phyloP scores from a whole-genome alignment of 2,113 vertebrate genomes.

The Chiloscyllium plagiosum region DNA sequence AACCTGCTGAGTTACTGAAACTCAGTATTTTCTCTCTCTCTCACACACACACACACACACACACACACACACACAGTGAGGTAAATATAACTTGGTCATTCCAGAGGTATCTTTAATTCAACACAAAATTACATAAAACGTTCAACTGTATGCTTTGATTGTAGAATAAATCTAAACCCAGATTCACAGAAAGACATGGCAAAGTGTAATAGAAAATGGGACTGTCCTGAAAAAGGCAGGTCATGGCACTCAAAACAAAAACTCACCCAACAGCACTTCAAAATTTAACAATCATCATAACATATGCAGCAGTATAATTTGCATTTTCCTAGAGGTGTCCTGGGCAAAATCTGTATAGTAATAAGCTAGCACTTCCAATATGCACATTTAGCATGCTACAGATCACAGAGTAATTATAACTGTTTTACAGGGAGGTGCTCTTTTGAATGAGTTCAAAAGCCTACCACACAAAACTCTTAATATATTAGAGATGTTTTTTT shows the following conservation, averaged over 20 bases:
- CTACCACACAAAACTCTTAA: constrained; percentile 10
- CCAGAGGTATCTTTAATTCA: constrained; percentile 69
- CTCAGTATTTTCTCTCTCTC: constrained; percentile 61
- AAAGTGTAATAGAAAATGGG: constrained; percentile 47
- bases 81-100: constrained; percentile 74
- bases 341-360: constrained; percentile 44
- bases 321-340: constrained; percentile 40
- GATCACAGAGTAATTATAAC: constrained; percentile 8
- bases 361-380: constrained; percentile 43
- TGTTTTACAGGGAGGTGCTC: constrained; percentile 19
- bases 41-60: constrained; percentile 43
- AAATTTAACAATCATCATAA: background rate
- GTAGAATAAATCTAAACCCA: constrained; percentile 47
- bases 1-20: constrained; percentile 59
- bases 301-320: constrained; percentile 44
- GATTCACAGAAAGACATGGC: constrained; percentile 49
- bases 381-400: constrained; percentile 38
- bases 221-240: constrained; percentile 39
- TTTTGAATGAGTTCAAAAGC: background rate
- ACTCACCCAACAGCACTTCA: background rate
- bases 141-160: constrained; percentile 45
- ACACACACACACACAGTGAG: constrained; percentile 51
- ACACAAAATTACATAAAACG: constrained; percentile 57
- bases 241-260: constrained; percentile 46
- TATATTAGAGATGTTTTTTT: constrained; percentile 19